Conservation (phyloP, 2,888 invertebrate species). For the Saturnia japonica region DNA sequence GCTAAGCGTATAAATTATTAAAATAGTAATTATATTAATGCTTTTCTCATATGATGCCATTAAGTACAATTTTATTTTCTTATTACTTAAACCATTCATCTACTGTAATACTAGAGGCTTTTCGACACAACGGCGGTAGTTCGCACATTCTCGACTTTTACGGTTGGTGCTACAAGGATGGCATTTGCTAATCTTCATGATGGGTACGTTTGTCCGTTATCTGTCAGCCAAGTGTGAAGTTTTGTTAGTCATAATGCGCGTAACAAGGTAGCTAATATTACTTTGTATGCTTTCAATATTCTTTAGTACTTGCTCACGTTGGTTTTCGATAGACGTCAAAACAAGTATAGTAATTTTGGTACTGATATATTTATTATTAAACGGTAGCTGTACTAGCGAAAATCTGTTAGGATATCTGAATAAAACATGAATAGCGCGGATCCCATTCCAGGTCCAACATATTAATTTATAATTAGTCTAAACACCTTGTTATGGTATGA, state of each 20-base stretch:
- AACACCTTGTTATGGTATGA: no score
- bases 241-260: slow-evolving; percentile 31
- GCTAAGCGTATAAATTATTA: no score
- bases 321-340: background rate
- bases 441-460: no score
- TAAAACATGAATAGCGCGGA: no score
- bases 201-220: slow-evolving; percentile 37
- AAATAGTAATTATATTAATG: no score
- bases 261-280: slow-evolving; percentile 31
- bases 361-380: background rate
- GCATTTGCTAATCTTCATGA: slow-evolving; percentile 42
- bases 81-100: slow-evolving; percentile 31
- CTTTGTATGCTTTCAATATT: slow-evolving; percentile 28
- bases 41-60: background rate
- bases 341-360: background rate
- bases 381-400: background rate
- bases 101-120: slow-evolving; percentile 27
- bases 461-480: no score
- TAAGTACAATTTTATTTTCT: slow-evolving; percentile 24
- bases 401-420: background rate
- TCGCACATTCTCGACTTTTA: slow-evolving; percentile 43
- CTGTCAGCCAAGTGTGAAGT: slow-evolving; percentile 36
- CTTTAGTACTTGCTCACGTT: slow-evolving; percentile 25
- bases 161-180: slow-evolving; percentile 33
- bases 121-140: slow-evolving; percentile 32